These are phyloP conservation scores for Allobates femoralis DNA, from an alignment of 2,797 vertebrate genomes.

Conservation along the genomic window DNA sequence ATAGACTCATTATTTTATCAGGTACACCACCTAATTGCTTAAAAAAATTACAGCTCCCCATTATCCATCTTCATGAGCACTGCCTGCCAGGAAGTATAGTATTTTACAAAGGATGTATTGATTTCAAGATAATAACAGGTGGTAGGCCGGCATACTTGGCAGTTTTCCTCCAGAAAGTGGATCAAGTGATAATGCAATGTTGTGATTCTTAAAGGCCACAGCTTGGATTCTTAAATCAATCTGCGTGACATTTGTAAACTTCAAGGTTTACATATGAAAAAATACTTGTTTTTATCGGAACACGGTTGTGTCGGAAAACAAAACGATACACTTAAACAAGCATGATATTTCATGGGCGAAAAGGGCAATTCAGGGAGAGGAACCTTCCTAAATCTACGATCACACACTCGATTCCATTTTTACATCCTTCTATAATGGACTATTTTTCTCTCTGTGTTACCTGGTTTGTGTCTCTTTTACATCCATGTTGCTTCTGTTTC, in stretches of 20 bases:
- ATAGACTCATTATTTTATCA: slow-evolving; percentile 63
- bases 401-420: too few species aligned
- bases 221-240: slow-evolving; percentile 61
- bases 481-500: too few species aligned
- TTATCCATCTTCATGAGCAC: slow-evolving; percentile 60
- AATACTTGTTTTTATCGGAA: slow-evolving; percentile 59
- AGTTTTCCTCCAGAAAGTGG: slow-evolving; percentile 65
- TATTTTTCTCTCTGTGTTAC: too few species aligned
- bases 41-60: slow-evolving; percentile 58
- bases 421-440: too few species aligned
- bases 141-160: slow-evolving; percentile 57
- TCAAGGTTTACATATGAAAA: slow-evolving; percentile 40
- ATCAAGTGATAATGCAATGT: slow-evolving; percentile 64
- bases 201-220: slow-evolving; percentile 65
- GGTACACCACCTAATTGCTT: slow-evolving; percentile 57
- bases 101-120: slow-evolving; percentile 66
- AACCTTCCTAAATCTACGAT: neutral
- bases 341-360: neutral
- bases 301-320: slow-evolving; percentile 51
- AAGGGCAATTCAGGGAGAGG: neutral
- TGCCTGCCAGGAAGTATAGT: slow-evolving; percentile 44
- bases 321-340: neutral
- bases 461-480: too few species aligned
- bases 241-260: slow-evolving; percentile 60
- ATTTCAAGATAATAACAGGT: slow-evolving; percentile 67